Evolutionary conservation across 1,140 invertebrate species (phyloP), one percentile per base, ranked within the genome.

Genomic region (Trichonephila inaurata): DNA sequence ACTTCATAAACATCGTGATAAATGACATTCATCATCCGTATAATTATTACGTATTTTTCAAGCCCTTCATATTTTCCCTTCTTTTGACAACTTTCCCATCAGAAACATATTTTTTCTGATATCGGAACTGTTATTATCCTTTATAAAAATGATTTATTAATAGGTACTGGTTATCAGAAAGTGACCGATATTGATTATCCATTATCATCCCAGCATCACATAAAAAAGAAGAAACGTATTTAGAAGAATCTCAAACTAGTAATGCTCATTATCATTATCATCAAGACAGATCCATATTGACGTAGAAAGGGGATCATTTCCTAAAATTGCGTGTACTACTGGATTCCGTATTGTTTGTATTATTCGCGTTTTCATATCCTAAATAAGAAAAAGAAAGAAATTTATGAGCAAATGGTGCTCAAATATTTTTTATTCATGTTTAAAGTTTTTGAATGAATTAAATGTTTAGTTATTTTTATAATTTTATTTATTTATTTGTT

Each of bases 181-280:
- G 33, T 77, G 28, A 77, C 33, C 72, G 72, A 19, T 77, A 77
- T 77, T 77, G 72, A 77, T 77, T 77, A 77, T 77, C 66, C 66
- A 69, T 69, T 69, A 69, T 69, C 66, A 24, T 51, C 21, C 24
- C 24, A 24, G 66, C 1, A 14, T 69, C 21, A n/a, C 51, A 51
- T 51, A 51, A 51, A 51, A 69, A 69, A 69, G 24, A 69, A 24
- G 66, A 69, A 24, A 69, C n/a, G n/a, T 69, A 24, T 24, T 24
- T 24, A 69, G 66, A 69, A 69, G 66, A 69, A 69, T 69, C n/a
- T 69, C n/a, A 69, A 69, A n/a, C 66, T 24, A 28, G 24, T 69
- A 24, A 69, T 69, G 66, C 66, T 69, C 66, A 69, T 69, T 69
- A 69, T 69, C 66, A 24, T 69, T n/a, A 24, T 24, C 66, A 28